Evolutionary conservation across 2,888 invertebrate species (phyloP).

Genomic region (Xanthia icteritia): DNA sequence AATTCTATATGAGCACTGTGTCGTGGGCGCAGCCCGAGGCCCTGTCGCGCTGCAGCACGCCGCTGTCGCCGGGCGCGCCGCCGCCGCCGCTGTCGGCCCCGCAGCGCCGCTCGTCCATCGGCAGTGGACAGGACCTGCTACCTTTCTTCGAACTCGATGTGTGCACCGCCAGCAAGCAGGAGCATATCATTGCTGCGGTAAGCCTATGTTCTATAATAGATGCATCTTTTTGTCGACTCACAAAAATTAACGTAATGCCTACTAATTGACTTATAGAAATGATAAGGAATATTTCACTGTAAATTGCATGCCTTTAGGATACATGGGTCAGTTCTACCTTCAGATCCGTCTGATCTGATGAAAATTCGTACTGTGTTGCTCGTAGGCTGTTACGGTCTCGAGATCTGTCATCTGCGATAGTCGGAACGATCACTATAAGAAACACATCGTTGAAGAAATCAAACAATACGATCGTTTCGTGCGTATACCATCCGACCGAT

Average conservation of each 20-base stretch:
- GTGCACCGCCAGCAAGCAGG: conserved; percentile 96
- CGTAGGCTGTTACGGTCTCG: background rate
- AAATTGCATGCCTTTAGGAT: background rate
- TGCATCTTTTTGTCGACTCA: background rate
- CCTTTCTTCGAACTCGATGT: conserved; percentile 96
- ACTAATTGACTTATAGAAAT: conserved; percentile 20
- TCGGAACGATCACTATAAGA: background rate
- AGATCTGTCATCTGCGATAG: background rate
- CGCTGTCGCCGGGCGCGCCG: conserved; percentile 93
- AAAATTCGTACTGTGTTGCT: background rate
- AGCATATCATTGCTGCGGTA: conserved; percentile 96
- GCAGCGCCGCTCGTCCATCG: conserved; percentile 81
- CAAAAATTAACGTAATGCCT: background rate
- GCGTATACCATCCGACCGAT: background rate
- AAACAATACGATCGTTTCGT: background rate
- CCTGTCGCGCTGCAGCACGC: conserved; percentile 95
- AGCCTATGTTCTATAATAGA: conserved; percentile 65
- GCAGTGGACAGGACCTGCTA: conserved; percentile 89
- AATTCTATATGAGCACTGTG: background rate
- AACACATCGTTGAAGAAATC: background rate
- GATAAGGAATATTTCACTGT: background rate
- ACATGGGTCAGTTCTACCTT: background rate
- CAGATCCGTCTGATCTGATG: background rate
- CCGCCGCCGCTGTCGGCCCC: conserved; percentile 74
- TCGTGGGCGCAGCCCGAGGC: conserved; percentile 92